A percentile compares a stretch with the other conserved stretches of the same genome.
phyloP scores from a whole-genome alignment of 2,888 invertebrate species.

The Napeogenes sylphis region DNA sequence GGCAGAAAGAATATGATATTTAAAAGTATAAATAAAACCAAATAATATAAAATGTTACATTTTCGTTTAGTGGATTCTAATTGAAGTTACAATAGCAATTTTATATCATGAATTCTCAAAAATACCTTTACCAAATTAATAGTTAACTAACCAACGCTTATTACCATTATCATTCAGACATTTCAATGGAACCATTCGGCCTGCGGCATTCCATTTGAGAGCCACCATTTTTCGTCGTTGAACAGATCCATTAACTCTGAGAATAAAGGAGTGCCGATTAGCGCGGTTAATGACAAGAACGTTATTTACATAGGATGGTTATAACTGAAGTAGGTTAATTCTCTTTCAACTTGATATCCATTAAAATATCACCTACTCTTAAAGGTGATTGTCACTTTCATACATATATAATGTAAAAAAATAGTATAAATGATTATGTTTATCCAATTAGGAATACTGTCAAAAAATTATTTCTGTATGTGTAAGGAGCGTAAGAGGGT shows the following conservation, averaged over 20 bases:
- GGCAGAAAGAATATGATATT: too few relatives aligned
- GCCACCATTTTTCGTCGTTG: conserved; percentile 54
- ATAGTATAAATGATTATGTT: too few relatives aligned
- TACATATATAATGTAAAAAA: too few relatives aligned
- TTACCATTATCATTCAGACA: conserved; percentile 36
- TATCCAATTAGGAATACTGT: too few relatives aligned
- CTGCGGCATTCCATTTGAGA: conserved; percentile 44
- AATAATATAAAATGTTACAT: too few relatives aligned
- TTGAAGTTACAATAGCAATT: too few relatives aligned
- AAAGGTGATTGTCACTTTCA: neutral
- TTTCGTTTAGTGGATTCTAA: too few relatives aligned
- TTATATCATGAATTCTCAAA: too few relatives aligned
- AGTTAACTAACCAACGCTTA: conserved; percentile 20
- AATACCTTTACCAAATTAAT: too few relatives aligned
- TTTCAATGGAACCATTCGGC: conserved; percentile 56
- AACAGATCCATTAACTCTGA: conserved; percentile 46
- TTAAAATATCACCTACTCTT: neutral
- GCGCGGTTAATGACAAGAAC: conserved; percentile 47
- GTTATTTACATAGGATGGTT: conserved; percentile 24
- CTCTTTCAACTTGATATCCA: neutral
- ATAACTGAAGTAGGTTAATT: conserved; percentile 15
- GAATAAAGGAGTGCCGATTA: conserved; percentile 55
- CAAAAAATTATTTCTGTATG: too few relatives aligned
- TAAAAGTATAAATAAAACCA: too few relatives aligned
- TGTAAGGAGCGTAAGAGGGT: neutral